Evolutionary conservation across 2,888 invertebrate species (phyloP).

Genomic region (Trissolcus brochymenae): DNA sequence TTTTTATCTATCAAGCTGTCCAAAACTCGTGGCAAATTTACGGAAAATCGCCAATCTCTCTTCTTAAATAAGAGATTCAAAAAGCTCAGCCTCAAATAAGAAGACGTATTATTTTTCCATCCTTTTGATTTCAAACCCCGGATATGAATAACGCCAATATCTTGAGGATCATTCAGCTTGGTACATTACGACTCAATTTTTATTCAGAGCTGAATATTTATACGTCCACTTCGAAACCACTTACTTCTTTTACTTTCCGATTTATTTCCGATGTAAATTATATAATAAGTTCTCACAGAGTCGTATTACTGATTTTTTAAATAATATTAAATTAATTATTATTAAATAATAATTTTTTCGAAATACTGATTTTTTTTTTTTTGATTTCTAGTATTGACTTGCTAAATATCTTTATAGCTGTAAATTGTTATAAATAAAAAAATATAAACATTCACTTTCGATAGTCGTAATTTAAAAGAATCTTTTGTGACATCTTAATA

Average conservation of each 20-base stretch:
- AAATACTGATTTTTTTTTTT: too few relatives aligned
- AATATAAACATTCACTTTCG: too few relatives aligned
- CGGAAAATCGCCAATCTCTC: constrained; percentile 14
- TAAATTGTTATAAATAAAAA: too few relatives aligned
- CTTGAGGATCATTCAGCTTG: constrained; percentile 23
- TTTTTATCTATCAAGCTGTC: constrained; percentile 37
- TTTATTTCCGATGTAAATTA: background rate
- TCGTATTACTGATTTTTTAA: too few relatives aligned
- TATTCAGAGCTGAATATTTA: constrained; percentile 24
- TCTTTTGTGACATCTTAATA: too few relatives aligned
- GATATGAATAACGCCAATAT: constrained; percentile 38
- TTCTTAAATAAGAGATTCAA: constrained; percentile 35
- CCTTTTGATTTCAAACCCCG: constrained; percentile 19
- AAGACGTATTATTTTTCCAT: constrained; percentile 34
- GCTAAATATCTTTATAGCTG: too few relatives aligned
- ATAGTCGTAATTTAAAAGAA: too few relatives aligned
- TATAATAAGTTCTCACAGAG: too few relatives aligned
- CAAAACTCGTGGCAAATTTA: constrained; percentile 21
- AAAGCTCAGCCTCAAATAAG: constrained; percentile 20
- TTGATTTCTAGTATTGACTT: too few relatives aligned
- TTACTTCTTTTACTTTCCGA: constrained; percentile 11
- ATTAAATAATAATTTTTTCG: too few relatives aligned
- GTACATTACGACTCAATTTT: constrained; percentile 42
- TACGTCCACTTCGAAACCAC: constrained; percentile 2
- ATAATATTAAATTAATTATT: too few relatives aligned